phyloP scores from a whole-genome alignment of 1,140 invertebrate genomes.

The Melanaphis sacchari region DNA sequence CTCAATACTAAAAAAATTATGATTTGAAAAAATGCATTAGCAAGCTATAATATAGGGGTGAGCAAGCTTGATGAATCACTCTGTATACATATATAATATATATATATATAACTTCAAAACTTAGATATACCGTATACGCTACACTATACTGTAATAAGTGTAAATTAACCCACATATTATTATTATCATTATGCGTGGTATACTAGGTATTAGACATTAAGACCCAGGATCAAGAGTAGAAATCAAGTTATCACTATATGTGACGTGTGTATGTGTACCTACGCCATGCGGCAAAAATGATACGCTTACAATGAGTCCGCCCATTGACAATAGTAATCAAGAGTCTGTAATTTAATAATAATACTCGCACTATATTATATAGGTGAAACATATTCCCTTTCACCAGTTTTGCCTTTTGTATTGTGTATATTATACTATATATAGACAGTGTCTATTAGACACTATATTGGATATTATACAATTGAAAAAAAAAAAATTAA shows the following conservation, averaged over 20 bases:
- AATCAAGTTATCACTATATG: constrained; percentile 15
- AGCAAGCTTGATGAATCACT: neutral
- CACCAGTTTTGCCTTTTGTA: constrained; percentile 21
- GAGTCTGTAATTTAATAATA: constrained; percentile 56
- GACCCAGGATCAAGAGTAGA: constrained; percentile 47
- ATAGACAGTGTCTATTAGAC: no score
- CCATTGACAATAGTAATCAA: constrained; percentile 56
- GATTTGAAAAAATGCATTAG: neutral
- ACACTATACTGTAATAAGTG: neutral
- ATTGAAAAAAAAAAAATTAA: constrained; percentile 6
- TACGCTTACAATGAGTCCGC: constrained; percentile 47
- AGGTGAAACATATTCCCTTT: constrained; percentile 36
- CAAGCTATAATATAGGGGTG: neutral
- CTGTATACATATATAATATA: no score
- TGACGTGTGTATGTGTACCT: neutral
- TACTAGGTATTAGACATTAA: neutral
- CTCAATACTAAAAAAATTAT: neutral
- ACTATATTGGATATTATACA: neutral
- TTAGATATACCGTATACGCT: neutral
- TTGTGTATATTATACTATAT: neutral
- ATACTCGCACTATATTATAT: constrained; percentile 22
- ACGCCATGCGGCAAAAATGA: neutral
- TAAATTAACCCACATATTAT: neutral
- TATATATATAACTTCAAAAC: neutral
- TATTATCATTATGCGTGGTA: neutral